A percentile compares a stretch with the other conserved stretches of the same genome.
Evolutionary conservation across 2,797 vertebrate species (phyloP).

Genomic region (Centroberyx gerrardi): DNA sequence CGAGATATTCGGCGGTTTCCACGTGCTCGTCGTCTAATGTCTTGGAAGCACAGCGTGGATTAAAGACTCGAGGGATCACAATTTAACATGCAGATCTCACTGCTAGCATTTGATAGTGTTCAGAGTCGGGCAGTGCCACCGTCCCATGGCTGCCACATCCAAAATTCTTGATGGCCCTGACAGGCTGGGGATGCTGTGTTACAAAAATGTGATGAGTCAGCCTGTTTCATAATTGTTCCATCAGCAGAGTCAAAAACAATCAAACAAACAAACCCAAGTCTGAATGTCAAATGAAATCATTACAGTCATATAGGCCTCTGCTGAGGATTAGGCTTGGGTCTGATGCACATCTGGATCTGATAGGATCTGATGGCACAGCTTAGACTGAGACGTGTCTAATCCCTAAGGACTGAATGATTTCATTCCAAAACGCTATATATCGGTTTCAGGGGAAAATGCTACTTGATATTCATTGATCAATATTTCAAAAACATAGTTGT

Average conservation of each 20-base stretch:
- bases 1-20: constrained; percentile 59
- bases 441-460: constrained; percentile 66
- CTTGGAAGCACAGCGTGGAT: constrained; percentile 43
- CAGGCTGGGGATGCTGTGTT: neutral
- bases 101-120: constrained; percentile 21
- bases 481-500: constrained; percentile 67
- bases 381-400: constrained; percentile 81
- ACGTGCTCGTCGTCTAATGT: constrained; percentile 52
- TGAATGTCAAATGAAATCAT: constrained; percentile 64
- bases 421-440: constrained; percentile 79
- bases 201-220: constrained; percentile 25
- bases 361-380: constrained; percentile 80
- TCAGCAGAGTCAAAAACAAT: constrained; percentile 18
- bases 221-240: neutral
- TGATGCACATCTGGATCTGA: constrained; percentile 81
- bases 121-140: constrained; percentile 8
- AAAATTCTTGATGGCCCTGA: neutral
- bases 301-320: constrained; percentile 58
- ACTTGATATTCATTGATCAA: constrained; percentile 78
- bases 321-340: constrained; percentile 62
- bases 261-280: constrained; percentile 40
- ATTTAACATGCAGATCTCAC: constrained; percentile 45
- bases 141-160: constrained; percentile 7
- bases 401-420: constrained; percentile 76
- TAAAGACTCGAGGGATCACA: constrained; percentile 8